A percentile compares a stretch with the other conserved stretches of the same genome.
phyloP scores from a whole-genome alignment of 2,113 vertebrate species.

The Gracilinanus agilis region DNA sequence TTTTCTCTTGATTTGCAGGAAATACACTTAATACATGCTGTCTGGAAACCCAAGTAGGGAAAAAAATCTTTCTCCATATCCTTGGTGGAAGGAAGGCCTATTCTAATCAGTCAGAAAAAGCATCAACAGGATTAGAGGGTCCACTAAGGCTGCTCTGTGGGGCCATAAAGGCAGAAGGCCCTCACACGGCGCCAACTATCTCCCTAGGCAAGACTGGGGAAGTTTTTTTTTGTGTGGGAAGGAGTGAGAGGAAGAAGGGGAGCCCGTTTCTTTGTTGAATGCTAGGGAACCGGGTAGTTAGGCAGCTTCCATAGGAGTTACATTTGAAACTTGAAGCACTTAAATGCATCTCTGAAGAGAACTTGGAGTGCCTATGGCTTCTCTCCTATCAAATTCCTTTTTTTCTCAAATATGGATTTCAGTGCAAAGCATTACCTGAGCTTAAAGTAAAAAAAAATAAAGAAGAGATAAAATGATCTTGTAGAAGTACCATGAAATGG shows the following conservation, averaged over 20 bases:
- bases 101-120: neutral
- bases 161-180: neutral
- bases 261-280: neutral
- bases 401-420: conserved; percentile 7
- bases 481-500: conserved; percentile 49
- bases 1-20: neutral
- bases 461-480: conserved; percentile 24
- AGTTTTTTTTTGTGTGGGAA: neutral
- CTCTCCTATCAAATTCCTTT: conserved; percentile 5
- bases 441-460: conserved; percentile 43
- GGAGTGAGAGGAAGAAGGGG: neutral
- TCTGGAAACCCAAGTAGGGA: neutral
- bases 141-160: neutral
- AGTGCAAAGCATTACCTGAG: neutral
- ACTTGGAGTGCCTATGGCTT: neutral
- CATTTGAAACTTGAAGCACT: conserved; percentile 16
- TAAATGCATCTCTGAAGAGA: conserved; percentile 34
- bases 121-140: neutral
- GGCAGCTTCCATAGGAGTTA: conserved; percentile 13
- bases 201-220: neutral
- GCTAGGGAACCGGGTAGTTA: neutral
- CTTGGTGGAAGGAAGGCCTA: neutral
- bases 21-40: neutral
- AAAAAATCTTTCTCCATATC: neutral
- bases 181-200: neutral